Percentiles rank a stretch among this genome's conserved stretches.
Evolutionary conservation across 2,113 vertebrate species (phyloP).

Genomic region (Atherinomorus stipes): DNA sequence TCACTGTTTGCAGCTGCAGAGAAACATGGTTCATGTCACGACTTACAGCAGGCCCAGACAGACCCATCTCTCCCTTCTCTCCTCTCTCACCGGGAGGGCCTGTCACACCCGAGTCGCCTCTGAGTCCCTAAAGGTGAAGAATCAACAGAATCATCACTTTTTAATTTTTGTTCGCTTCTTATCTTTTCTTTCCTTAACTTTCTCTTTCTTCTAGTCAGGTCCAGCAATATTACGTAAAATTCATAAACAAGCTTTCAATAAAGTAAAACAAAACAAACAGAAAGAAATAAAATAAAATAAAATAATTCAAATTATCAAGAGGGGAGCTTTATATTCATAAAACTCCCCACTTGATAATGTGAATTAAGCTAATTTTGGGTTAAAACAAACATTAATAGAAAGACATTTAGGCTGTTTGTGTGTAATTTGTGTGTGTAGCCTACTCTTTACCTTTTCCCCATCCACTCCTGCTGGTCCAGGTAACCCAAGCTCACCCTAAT

Average conservation of each 20-base stretch:
- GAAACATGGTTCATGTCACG: slow-evolving; percentile 5
- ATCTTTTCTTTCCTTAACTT: too few species aligned
- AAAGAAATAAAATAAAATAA: too few species aligned
- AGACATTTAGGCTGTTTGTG: background rate
- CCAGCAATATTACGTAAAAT: too few species aligned
- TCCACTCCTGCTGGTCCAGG: slow-evolving; percentile 90
- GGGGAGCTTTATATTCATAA: too few species aligned
- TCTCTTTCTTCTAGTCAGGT: too few species aligned
- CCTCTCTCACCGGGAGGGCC: slow-evolving; percentile 85
- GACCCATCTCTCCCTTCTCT: slow-evolving; percentile 92
- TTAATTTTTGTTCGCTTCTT: too few species aligned
- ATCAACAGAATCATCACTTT: too few species aligned
- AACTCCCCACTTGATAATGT: too few species aligned
- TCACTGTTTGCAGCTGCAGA: background rate
- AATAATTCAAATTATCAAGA: too few species aligned
- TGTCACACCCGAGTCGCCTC: slow-evolving; percentile 87
- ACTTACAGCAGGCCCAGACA: slow-evolving; percentile 88
- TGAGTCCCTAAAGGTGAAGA: slow-evolving; percentile 83
- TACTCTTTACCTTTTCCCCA: slow-evolving; percentile 88
- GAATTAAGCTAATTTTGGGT: too few species aligned
- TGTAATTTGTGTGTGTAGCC: background rate
- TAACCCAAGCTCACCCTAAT: slow-evolving; percentile 91
- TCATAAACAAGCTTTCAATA: too few species aligned
- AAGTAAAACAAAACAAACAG: background rate
- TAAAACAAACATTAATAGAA: too few species aligned